These are phyloP conservation scores for Gryon sp. DNA, from an alignment of 1,140 invertebrate genomes.

Conservation along the genomic window DNA sequence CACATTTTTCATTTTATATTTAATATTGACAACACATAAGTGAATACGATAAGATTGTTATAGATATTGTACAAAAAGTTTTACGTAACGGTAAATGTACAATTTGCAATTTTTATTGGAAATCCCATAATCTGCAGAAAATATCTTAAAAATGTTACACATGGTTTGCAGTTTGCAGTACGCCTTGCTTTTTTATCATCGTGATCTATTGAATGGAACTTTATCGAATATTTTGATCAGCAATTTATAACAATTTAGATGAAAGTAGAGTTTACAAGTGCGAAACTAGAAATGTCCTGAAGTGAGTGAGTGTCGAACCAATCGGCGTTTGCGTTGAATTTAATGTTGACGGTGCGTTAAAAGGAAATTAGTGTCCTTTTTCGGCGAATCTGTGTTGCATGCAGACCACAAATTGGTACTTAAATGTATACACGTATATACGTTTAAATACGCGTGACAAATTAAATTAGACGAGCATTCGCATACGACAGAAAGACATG, in stretches of 20 bases:
- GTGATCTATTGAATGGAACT: conserved; percentile 35
- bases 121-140: no score
- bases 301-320: conserved; percentile 33
- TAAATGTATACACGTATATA: conserved; percentile 46
- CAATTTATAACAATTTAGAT: conserved; percentile 56
- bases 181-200: conserved; percentile 39
- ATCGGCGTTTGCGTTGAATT: conserved; percentile 50
- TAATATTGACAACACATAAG: no score
- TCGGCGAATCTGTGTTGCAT: conserved; percentile 38
- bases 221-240: conserved; percentile 57
- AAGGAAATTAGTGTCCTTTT: conserved; percentile 62
- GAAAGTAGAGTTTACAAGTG: conserved; percentile 19
- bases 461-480: conserved; percentile 50
- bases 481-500: conserved; percentile 23
- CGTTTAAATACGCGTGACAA: conserved; percentile 50
- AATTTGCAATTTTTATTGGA: no score
- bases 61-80: no score
- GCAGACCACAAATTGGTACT: conserved; percentile 57
- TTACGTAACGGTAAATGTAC: no score
- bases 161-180: conserved; percentile 21
- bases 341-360: conserved; percentile 56
- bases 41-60: no score
- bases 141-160: conserved; percentile 3
- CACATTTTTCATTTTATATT: no score
- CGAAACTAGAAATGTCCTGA: conserved; percentile 19